A percentile compares a stretch with the other conserved stretches of the same genome.
Conservation (phyloP, 2,797 vertebrate species). For the Erethizon dorsatum region DNA sequence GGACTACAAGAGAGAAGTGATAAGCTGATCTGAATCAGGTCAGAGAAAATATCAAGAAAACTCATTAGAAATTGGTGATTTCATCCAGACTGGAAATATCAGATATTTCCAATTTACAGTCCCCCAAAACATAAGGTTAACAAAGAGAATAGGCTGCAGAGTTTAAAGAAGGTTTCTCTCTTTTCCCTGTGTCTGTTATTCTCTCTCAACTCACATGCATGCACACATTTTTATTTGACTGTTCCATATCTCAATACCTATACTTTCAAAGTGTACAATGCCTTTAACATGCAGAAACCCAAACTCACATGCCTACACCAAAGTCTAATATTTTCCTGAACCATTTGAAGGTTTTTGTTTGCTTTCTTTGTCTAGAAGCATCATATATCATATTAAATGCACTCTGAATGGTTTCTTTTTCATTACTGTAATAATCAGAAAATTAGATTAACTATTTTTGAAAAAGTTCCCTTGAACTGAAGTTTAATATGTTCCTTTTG, state of each 20-base stretch:
- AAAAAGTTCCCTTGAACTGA: neutral
- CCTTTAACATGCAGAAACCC: slow-evolving; percentile 14
- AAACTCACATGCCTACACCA: neutral
- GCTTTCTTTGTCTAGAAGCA: slow-evolving; percentile 33
- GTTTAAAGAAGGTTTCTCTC: neutral
- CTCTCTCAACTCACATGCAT: neutral
- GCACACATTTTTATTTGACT: neutral
- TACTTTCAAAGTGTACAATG: neutral
- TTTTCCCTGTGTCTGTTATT: neutral
- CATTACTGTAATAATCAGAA: slow-evolving; percentile 3
- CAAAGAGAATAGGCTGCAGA: neutral
- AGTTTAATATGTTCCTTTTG: neutral
- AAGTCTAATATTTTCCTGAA: slow-evolving; percentile 27
- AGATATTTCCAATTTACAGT: slow-evolving; percentile 73
- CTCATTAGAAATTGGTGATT: slow-evolving; percentile 75
- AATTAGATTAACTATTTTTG: neutral
- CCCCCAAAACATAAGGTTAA: slow-evolving; percentile 35
- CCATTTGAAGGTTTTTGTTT: neutral
- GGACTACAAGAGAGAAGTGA: neutral
- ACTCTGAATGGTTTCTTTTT: neutral
- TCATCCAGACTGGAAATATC: slow-evolving; percentile 72
- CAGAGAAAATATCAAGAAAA: slow-evolving; percentile 73
- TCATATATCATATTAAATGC: neutral
- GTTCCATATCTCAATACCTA: neutral
- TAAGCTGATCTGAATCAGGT: slow-evolving; percentile 58